A percentile compares a stretch with the other conserved stretches of the same genome.
Evolutionary conservation across 2,113 vertebrate genomes (phyloP).

Genomic region (Centropristis striata): DNA sequence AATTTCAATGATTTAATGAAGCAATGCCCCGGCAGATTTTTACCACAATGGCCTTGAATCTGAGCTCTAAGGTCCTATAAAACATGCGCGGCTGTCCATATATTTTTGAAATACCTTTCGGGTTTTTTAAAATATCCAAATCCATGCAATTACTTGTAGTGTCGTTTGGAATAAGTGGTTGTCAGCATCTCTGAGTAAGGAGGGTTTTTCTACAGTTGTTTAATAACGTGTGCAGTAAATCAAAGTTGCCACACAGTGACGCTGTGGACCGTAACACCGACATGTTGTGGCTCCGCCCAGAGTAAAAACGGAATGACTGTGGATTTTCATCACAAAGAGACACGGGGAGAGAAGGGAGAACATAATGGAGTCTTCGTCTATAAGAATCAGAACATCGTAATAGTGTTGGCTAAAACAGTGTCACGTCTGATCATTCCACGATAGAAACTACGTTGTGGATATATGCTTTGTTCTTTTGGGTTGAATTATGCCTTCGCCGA

Average conservation of each 20-base stretch:
- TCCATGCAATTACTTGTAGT: too few relatives aligned
- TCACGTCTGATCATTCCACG: neutral
- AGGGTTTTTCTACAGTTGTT: neutral
- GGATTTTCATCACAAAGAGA: slow-evolving; percentile 70
- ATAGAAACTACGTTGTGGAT: neutral
- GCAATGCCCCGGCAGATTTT: neutral
- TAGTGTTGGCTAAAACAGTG: neutral
- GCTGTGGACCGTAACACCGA: slow-evolving; percentile 59
- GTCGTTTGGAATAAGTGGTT: neutral
- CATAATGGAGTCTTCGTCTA: slow-evolving; percentile 6
- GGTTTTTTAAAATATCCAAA: neutral
- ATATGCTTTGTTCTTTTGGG: neutral
- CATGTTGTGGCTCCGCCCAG: slow-evolving; percentile 62
- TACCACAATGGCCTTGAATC: slow-evolving; percentile 5
- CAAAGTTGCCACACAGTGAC: slow-evolving; percentile 64
- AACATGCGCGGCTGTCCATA: neutral
- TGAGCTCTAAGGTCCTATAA: neutral
- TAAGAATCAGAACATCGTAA: neutral
- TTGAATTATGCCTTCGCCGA: slow-evolving; percentile 60
- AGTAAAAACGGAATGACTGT: slow-evolving; percentile 11
- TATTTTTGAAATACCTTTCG: neutral
- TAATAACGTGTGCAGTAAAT: slow-evolving; percentile 11
- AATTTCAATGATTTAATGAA: neutral
- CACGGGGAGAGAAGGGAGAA: neutral
- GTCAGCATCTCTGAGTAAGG: neutral